Conservation (phyloP, 2,888 invertebrate genomes). For the Tetrapedia diversipes region DNA sequence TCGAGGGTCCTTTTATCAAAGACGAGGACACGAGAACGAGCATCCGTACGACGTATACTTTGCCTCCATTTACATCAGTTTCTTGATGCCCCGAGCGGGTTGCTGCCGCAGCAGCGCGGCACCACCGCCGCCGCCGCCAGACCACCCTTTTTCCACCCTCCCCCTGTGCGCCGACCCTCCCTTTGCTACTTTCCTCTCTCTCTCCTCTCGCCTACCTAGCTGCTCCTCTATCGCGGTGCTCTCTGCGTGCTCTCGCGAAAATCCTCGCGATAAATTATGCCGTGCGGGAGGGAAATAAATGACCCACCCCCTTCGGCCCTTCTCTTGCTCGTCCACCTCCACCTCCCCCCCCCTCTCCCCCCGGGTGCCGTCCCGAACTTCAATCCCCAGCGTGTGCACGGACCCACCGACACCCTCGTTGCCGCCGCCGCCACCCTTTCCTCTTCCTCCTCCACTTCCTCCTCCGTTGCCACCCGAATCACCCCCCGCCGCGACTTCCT, state of each 20-base stretch:
- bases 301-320: constrained; percentile 80
- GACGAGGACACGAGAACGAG: constrained; percentile 52
- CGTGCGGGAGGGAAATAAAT: constrained; percentile 82
- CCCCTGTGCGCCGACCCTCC: constrained; percentile 56
- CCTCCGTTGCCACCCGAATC: constrained; percentile 35
- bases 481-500: constrained; percentile 43
- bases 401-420: constrained; percentile 64
- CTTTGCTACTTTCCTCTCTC: constrained; percentile 68
- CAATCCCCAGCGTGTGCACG: constrained; percentile 73
- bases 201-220: constrained; percentile 63
- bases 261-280: constrained; percentile 83
- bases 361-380: constrained; percentile 73
- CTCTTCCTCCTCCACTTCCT: constrained; percentile 48
- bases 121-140: constrained; percentile 41
- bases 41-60: constrained; percentile 64
- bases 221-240: constrained; percentile 75
- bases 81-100: constrained; percentile 70
- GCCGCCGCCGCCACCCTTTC: constrained; percentile 49
- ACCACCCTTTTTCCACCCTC: constrained; percentile 64
- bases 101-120: constrained; percentile 64
- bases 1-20: constrained; percentile 58
- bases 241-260: constrained; percentile 82
- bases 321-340: constrained; percentile 68
- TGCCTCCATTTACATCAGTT: constrained; percentile 69
- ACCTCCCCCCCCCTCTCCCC: constrained; percentile 23